phyloP scores from a whole-genome alignment of 2,797 vertebrate species.

The Gymnothorax javanicus region DNA sequence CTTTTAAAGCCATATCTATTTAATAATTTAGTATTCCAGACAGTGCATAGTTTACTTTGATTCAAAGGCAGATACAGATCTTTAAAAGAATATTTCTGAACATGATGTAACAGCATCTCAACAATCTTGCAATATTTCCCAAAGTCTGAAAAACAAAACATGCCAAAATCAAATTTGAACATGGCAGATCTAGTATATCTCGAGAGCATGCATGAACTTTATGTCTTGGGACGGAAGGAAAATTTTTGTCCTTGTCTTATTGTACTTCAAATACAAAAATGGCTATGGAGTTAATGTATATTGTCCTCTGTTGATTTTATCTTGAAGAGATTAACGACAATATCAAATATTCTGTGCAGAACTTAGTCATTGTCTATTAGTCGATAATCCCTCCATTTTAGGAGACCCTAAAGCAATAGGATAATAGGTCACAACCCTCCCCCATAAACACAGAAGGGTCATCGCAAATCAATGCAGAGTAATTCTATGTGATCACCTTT shows the following conservation, averaged over 20 bases:
- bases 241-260: background rate
- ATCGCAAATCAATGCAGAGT: background rate
- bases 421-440: background rate
- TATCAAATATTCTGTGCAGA: background rate
- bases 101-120: conserved; percentile 15
- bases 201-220: no score
- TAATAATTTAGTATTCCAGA: conserved; percentile 6
- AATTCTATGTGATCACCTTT: no score
- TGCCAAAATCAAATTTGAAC: conserved; percentile 2
- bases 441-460: background rate
- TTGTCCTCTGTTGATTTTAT: background rate
- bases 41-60: background rate
- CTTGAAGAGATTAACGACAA: background rate
- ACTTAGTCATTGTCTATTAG: background rate
- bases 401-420: background rate
- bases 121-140: conserved; percentile 13
- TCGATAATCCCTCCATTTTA: background rate
- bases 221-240: background rate
- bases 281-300: background rate
- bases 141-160: background rate
- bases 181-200: background rate
- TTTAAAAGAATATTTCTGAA: conserved; percentile 16
- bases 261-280: background rate
- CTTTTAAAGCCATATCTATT: conserved; percentile 13
- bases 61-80: background rate